Percentiles rank a stretch among this genome's conserved stretches.
Evolutionary conservation across 2,888 invertebrate genomes (phyloP).

Genomic region (Philereme transversata): DNA sequence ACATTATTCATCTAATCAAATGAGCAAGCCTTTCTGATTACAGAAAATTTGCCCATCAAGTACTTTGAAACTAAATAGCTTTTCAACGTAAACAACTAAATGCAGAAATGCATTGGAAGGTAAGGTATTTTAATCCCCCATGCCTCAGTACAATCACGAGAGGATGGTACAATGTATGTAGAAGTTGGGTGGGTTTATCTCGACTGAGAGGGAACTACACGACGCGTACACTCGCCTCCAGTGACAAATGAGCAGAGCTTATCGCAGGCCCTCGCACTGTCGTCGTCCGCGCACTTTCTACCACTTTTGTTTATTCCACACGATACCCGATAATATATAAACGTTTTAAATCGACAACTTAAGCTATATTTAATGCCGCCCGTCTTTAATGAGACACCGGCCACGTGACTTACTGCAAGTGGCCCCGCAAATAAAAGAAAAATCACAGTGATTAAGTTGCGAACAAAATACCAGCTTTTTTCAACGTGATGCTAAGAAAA

Average conservation of each 20-base stretch:
- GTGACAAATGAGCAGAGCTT: constrained; percentile 80
- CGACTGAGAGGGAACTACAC: constrained; percentile 73
- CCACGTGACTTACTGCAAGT: constrained; percentile 52
- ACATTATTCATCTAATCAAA: neutral
- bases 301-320: constrained; percentile 52
- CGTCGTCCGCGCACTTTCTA: constrained; percentile 55
- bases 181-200: constrained; percentile 72
- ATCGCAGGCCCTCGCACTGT: constrained; percentile 58
- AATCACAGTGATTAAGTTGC: constrained; percentile 54
- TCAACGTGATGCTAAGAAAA: constrained; percentile 50
- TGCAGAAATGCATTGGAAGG: constrained; percentile 40
- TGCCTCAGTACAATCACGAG: constrained; percentile 36
- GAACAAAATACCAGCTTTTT: constrained; percentile 48
- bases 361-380: constrained; percentile 45
- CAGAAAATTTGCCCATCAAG: constrained; percentile 36
- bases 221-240: constrained; percentile 66
- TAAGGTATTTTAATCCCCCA: constrained; percentile 55
- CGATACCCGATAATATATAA: constrained; percentile 46
- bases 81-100: constrained; percentile 28
- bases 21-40: constrained; percentile 11
- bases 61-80: constrained; percentile 14
- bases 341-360: constrained; percentile 41
- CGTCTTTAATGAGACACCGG: constrained; percentile 64
- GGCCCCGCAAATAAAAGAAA: constrained; percentile 47
- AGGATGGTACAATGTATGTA: constrained; percentile 43